Conservation (phyloP, 2,888 invertebrate species). For the Parochlus steinenii region DNA sequence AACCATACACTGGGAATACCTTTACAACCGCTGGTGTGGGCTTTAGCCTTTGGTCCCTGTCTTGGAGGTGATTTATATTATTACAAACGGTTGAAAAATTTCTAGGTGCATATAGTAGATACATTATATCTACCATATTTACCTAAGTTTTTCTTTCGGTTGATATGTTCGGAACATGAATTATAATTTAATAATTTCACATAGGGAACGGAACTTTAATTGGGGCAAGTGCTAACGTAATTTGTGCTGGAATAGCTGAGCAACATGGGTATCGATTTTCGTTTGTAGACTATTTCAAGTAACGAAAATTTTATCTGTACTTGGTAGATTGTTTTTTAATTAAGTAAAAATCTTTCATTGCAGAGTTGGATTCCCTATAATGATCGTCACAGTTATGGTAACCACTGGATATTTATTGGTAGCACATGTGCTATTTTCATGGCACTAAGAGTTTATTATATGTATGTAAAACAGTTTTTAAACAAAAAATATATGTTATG, state of each 20-base stretch:
- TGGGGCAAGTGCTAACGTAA: conserved; percentile 80
- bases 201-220: conserved; percentile 81
- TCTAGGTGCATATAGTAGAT: no score
- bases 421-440: conserved; percentile 48
- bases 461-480: no score
- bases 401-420: conserved; percentile 51
- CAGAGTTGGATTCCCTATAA: conserved; percentile 70
- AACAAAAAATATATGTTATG: no score
- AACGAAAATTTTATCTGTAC: conserved; percentile 19
- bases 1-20: conserved; percentile 53
- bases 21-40: conserved; percentile 67
- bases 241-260: conserved; percentile 81
- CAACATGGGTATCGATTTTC: conserved; percentile 79
- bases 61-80: conserved; percentile 56
- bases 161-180: no score
- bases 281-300: conserved; percentile 70
- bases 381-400: conserved; percentile 51
- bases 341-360: conserved; percentile 17
- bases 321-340: neutral
- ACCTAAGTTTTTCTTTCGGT: no score
- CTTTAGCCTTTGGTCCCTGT: conserved; percentile 74
- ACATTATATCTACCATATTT: no score
- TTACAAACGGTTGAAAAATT: no score
- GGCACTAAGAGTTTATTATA: conserved; percentile 39
- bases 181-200: no score